Conservation (phyloP, 2,113 vertebrate genomes). For the Sapayoa aenigma region DNA sequence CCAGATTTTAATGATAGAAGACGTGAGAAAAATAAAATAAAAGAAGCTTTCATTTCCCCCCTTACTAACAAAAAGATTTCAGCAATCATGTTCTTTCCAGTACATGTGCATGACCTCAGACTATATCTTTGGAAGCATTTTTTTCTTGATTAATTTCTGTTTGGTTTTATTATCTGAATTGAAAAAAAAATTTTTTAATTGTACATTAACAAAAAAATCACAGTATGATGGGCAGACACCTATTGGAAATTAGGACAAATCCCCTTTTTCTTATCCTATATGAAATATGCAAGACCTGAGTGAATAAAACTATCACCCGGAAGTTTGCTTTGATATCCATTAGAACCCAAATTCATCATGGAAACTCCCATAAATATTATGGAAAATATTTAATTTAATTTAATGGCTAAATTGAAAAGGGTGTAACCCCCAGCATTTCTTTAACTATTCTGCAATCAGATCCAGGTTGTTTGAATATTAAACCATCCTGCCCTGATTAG, state of each 20-base stretch:
- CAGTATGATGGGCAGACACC: neutral
- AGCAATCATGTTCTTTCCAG: conserved; percentile 41
- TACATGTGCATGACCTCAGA: conserved; percentile 13
- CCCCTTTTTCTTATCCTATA: neutral
- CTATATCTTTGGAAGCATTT: conserved; percentile 24
- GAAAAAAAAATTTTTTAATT: neutral
- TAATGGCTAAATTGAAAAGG: neutral
- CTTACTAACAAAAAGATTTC: conserved; percentile 66
- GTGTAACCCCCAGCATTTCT: neutral
- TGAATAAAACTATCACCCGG: conserved; percentile 20
- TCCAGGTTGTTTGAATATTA: neutral
- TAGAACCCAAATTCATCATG: conserved; percentile 20
- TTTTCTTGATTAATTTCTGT: conserved; percentile 34
- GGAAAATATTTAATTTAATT: conserved; percentile 11
- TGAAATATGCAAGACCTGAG: neutral
- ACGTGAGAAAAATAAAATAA: conserved; percentile 67
- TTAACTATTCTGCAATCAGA: neutral
- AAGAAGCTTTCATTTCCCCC: conserved; percentile 71
- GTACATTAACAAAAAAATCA: neutral
- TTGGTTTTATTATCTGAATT: conserved; percentile 41
- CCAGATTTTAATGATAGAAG: conserved; percentile 78
- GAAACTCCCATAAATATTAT: conserved; percentile 4
- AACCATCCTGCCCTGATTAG: neutral
- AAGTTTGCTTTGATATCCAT: neutral
- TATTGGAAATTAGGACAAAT: conserved; percentile 15